Evolutionary conservation across 2,888 invertebrate genomes (phyloP).

Genomic region (Drymonia ruficornis): DNA sequence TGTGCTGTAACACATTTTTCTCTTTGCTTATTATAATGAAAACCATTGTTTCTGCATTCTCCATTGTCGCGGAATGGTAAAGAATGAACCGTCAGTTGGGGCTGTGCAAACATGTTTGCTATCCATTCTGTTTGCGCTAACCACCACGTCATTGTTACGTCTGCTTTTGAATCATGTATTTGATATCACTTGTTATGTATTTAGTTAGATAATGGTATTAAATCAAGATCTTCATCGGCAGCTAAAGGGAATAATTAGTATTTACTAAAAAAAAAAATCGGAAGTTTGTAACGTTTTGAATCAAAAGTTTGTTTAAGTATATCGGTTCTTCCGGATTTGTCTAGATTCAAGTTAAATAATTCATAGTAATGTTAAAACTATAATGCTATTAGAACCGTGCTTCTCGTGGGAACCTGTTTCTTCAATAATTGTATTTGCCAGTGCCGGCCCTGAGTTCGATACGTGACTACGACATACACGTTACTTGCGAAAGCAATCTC

Average conservation of each 20-base stretch:
- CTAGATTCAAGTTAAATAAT: background rate
- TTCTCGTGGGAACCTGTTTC: constrained; percentile 46
- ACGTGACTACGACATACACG: constrained; percentile 15
- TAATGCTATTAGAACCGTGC: constrained; percentile 20
- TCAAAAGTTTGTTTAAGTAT: background rate
- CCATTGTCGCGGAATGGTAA: constrained; percentile 29
- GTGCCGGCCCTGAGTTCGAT: constrained; percentile 26
- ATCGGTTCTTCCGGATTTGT: background rate
- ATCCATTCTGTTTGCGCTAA: constrained; percentile 29
- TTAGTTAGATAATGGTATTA: constrained; percentile 1
- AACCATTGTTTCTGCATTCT: constrained; percentile 28
- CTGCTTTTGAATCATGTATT: constrained; percentile 12
- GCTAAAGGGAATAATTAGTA: no score
- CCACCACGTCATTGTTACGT: constrained; percentile 31
- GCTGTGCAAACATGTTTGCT: constrained; percentile 23
- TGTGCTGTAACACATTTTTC: background rate
- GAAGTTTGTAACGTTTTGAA: no score
- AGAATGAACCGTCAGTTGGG: constrained; percentile 16
- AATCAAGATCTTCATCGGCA: no score
- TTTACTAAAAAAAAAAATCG: no score
- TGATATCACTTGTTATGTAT: constrained; percentile 5
- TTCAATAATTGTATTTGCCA: constrained; percentile 29
- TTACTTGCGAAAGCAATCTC: constrained; percentile 3
- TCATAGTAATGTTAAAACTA: constrained; percentile 7
- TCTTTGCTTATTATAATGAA: constrained; percentile 16